A percentile compares a stretch with the other conserved stretches of the same genome.
These are phyloP conservation scores for Ammospiza caudacuta DNA, from an alignment of 2,113 vertebrate species.

Conservation along the genomic window DNA sequence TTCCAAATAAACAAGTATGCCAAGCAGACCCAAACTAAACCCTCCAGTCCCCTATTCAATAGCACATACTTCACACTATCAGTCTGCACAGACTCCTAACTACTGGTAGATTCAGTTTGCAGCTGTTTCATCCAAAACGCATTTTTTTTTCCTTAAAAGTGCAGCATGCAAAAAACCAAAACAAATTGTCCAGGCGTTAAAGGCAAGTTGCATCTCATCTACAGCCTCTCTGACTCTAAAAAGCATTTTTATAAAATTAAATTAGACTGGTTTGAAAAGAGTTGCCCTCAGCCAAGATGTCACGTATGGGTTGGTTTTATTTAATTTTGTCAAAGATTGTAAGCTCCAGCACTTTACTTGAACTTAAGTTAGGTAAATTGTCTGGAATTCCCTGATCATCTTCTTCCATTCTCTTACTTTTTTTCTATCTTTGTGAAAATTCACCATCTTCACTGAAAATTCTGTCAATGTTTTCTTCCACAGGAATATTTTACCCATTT, in stretches of 20 bases:
- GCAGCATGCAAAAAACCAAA: not conserved
- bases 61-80: not conserved
- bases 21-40: not conserved
- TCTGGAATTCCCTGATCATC: not conserved
- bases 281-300: not conserved
- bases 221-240: not conserved
- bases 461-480: not conserved
- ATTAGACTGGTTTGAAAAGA: not conserved
- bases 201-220: not conserved
- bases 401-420: not conserved
- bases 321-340: not conserved
- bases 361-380: not conserved
- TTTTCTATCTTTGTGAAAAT: not conserved
- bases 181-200: not conserved
- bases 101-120: not conserved
- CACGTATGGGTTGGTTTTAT: not conserved
- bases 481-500: not conserved
- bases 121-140: not conserved
- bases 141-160: not conserved
- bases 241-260: not conserved
- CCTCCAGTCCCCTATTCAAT: not conserved
- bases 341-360: not conserved
- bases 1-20: not conserved
- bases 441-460: not conserved
- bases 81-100: not conserved